Percentiles rank a stretch among this genome's conserved stretches.
phyloP scores from a whole-genome alignment of 2,888 invertebrate genomes.

The Leptura quadrifasciata region DNA sequence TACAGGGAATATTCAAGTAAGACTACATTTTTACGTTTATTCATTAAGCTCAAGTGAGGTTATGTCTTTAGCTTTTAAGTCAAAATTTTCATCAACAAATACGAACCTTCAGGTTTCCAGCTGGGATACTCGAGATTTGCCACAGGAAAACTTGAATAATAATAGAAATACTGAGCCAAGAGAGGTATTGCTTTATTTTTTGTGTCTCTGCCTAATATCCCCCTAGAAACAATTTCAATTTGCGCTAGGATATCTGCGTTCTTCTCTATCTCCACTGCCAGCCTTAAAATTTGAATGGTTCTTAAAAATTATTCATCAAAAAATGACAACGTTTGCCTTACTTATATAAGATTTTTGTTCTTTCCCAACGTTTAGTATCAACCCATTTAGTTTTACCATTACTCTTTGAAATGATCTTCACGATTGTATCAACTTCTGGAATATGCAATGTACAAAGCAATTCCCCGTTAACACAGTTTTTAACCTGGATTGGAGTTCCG shows the following conservation, averaged over 20 bases:
- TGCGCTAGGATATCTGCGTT: slow-evolving; percentile 73
- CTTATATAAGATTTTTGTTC: slow-evolving; percentile 65
- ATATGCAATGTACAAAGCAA: slow-evolving; percentile 51
- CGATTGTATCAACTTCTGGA: slow-evolving; percentile 59
- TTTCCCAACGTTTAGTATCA: slow-evolving; percentile 54
- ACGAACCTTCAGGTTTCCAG: slow-evolving; percentile 71
- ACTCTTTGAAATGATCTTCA: slow-evolving; percentile 57
- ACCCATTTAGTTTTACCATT: slow-evolving; percentile 54
- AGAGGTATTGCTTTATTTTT: slow-evolving; percentile 72
- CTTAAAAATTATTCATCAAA: not conserved
- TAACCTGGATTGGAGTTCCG: slow-evolving; percentile 48
- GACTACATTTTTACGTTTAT: not conserved
- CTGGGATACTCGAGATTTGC: slow-evolving; percentile 70
- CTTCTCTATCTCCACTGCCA: slow-evolving; percentile 75
- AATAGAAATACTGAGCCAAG: slow-evolving; percentile 74
- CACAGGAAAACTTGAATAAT: slow-evolving; percentile 75
- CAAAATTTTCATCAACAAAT: not conserved
- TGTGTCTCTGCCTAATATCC: slow-evolving; percentile 67
- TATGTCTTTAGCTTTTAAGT: slow-evolving; percentile 29
- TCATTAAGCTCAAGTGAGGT: slow-evolving; percentile 37
- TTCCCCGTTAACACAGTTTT: slow-evolving; percentile 48
- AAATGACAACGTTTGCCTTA: slow-evolving; percentile 43
- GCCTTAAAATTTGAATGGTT: slow-evolving; percentile 65
- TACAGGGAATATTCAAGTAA: not conserved
- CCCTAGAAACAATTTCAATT: slow-evolving; percentile 68